Evolutionary conservation across 2,888 invertebrate species (phyloP).

Genomic region (Drosophila setosimentum): DNA sequence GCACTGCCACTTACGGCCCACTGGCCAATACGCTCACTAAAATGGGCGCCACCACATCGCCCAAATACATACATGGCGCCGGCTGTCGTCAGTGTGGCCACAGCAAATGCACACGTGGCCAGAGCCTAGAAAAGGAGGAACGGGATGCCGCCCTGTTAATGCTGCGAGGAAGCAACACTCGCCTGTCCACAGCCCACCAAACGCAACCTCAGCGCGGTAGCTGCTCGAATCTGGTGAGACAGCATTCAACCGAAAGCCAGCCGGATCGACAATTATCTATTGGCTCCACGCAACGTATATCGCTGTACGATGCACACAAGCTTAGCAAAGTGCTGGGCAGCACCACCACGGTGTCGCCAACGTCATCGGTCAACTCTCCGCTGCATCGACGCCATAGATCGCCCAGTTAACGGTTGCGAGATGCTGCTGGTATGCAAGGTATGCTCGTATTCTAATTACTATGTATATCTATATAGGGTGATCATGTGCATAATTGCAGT

Average conservation of each 20-base stretch:
- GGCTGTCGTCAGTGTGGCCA: slow-evolving; percentile 84
- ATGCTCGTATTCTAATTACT: slow-evolving; percentile 31
- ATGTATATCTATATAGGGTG: not conserved
- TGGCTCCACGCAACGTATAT: slow-evolving; percentile 83
- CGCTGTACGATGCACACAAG: slow-evolving; percentile 83
- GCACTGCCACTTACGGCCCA: slow-evolving; percentile 58
- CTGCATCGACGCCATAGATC: slow-evolving; percentile 75
- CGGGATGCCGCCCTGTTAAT: slow-evolving; percentile 55
- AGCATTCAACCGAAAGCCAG: slow-evolving; percentile 82
- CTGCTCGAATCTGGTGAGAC: slow-evolving; percentile 83
- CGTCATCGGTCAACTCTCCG: slow-evolving; percentile 63
- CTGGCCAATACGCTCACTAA: slow-evolving; percentile 34
- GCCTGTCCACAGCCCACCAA: slow-evolving; percentile 52
- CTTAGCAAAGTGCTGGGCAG: slow-evolving; percentile 67
- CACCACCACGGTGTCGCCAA: slow-evolving; percentile 63
- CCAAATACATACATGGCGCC: slow-evolving; percentile 69
- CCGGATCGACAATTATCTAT: slow-evolving; percentile 65
- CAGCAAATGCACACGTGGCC: slow-evolving; percentile 83
- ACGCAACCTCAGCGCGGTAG: slow-evolving; percentile 79
- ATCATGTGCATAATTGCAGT: slow-evolving; percentile 85
- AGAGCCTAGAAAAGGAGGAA: slow-evolving; percentile 83
- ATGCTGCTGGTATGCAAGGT: slow-evolving; percentile 95
- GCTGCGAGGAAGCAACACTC: slow-evolving; percentile 60
- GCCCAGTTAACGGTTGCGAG: slow-evolving; percentile 86
- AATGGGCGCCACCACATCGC: slow-evolving; percentile 56